Conservation (phyloP, 2,888 invertebrate species). For the Eupithecia pulchellata region DNA sequence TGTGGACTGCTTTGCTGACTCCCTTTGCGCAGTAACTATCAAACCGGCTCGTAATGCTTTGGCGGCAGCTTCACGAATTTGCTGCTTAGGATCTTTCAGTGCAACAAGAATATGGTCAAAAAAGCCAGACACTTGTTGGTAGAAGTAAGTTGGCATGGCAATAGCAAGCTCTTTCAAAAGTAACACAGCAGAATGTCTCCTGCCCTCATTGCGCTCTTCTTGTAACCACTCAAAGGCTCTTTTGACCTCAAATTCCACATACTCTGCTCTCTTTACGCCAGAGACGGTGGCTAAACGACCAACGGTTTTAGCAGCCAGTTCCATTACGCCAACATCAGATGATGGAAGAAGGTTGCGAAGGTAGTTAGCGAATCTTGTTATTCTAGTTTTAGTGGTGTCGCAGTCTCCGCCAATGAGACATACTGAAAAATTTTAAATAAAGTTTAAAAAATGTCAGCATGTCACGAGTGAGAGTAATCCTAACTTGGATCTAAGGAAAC, state of each 20-base stretch:
- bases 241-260: conserved; percentile 99
- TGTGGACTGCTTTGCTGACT: conserved; percentile 96
- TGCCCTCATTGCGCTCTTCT: conserved; percentile 95
- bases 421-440: conserved; percentile 84
- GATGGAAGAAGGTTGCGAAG: conserved; percentile 95
- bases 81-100: conserved; percentile 95
- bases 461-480: neutral
- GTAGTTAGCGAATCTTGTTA: conserved; percentile 96
- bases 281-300: conserved; percentile 96
- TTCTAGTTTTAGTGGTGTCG: conserved; percentile 95
- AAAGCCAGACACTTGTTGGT: conserved; percentile 96
- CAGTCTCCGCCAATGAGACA: conserved; percentile 97
- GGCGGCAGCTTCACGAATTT: conserved; percentile 96
- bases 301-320: conserved; percentile 97
- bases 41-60: conserved; percentile 97
- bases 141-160: conserved; percentile 98
- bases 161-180: conserved; percentile 97
- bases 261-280: conserved; percentile 97
- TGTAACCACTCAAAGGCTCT: conserved; percentile 98
- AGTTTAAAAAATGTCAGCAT: neutral
- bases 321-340: conserved; percentile 96
- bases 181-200: conserved; percentile 96
- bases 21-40: conserved; percentile 97
- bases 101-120: conserved; percentile 97
- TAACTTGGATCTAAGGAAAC: neutral